Percentiles rank a stretch among this genome's conserved stretches.
Conservation (phyloP, 2,113 vertebrate genomes). For the Athene noctua region DNA sequence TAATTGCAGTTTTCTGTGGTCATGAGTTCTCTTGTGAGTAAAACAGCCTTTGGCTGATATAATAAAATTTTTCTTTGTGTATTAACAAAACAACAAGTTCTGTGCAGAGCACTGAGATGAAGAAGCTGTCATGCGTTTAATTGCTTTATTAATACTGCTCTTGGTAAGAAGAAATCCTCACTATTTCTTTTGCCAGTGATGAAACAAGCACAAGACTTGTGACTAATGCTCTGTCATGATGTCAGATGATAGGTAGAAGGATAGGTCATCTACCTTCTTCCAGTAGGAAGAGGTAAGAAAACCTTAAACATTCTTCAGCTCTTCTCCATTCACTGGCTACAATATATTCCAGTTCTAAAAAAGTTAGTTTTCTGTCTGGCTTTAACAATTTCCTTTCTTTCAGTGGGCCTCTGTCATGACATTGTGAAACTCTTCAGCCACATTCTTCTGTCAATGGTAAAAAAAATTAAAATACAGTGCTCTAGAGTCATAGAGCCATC, state of each 20-base stretch:
- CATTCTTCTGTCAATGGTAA: neutral
- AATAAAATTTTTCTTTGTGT: neutral
- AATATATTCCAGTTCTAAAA: neutral
- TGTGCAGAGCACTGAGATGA: neutral
- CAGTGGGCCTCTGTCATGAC: neutral
- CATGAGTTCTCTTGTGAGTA: neutral
- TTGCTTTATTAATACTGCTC: neutral
- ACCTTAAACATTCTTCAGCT: neutral
- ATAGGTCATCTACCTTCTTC: neutral
- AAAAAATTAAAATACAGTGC: neutral
- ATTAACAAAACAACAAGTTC: neutral
- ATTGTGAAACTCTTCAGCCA: neutral
- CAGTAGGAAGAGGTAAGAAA: neutral
- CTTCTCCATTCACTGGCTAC: neutral
- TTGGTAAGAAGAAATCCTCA: neutral
- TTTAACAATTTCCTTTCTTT: neutral
- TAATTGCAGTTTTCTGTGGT: neutral
- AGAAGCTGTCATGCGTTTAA: neutral
- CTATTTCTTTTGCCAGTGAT: neutral
- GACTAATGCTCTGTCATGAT: neutral
- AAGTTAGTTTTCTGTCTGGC: neutral
- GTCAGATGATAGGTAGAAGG: neutral
- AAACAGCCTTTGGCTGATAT: neutral
- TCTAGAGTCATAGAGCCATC: neutral
- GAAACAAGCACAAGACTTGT: neutral